A percentile compares a stretch with the other conserved stretches of the same genome.
Evolutionary conservation across 2,797 vertebrate species (phyloP).

Genomic region (Chelon auratus): DNA sequence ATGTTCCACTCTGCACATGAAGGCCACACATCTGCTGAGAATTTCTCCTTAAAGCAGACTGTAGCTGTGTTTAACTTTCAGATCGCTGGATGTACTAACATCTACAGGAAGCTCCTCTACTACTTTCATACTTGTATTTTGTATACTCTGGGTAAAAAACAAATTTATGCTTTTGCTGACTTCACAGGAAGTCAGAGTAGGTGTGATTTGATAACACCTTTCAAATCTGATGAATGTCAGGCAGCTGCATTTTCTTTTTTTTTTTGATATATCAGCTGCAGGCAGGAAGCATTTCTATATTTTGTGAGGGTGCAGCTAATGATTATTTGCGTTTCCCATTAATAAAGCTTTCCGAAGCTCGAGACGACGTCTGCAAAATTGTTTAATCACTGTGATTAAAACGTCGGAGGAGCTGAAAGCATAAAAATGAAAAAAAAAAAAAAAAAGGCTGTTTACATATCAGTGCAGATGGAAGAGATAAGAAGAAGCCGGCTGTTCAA

Average conservation of each 20-base stretch:
- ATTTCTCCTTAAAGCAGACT: neutral
- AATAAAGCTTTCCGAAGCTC: neutral
- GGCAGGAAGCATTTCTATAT: neutral
- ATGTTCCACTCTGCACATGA: neutral
- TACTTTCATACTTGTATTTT: neutral
- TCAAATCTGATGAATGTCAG: neutral
- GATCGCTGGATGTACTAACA: no score
- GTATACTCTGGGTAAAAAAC: neutral
- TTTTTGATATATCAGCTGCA: neutral
- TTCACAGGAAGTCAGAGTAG: slow-evolving; percentile 4
- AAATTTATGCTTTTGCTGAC: neutral
- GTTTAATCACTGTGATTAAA: neutral
- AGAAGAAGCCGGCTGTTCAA: neutral
- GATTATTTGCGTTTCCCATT: neutral
- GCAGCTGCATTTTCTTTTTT: no score
- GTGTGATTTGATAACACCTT: neutral
- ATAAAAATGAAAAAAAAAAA: neutral
- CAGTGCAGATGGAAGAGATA: no score
- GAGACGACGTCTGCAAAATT: neutral
- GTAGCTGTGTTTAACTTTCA: slow-evolving; percentile 3
- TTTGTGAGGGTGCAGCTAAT: neutral
- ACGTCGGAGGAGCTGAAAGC: neutral
- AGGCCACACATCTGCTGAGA: neutral
- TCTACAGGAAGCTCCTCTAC: neutral
- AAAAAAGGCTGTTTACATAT: neutral